These are phyloP conservation scores for Tanypteryx hageni DNA, from an alignment of 2,888 invertebrate species.

Conservation along the genomic window DNA sequence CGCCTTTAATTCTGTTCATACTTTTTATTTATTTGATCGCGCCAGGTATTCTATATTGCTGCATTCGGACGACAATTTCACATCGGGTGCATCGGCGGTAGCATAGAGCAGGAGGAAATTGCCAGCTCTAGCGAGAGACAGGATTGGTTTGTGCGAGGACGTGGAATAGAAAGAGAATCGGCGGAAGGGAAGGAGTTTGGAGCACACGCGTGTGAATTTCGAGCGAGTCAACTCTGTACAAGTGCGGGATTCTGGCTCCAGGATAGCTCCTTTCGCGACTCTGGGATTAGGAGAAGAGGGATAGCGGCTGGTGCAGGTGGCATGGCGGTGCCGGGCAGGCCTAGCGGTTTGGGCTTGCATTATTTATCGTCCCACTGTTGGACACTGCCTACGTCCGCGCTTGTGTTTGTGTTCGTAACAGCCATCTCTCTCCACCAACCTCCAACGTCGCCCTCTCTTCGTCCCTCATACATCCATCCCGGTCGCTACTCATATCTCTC, in stretches of 20 bases:
- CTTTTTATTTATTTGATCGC: no score
- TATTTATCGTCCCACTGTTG: slow-evolving; percentile 5
- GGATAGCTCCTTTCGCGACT: neutral
- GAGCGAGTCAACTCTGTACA: no score
- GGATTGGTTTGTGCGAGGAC: no score
- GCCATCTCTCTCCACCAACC: neutral
- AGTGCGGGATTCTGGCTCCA: neutral
- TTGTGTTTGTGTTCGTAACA: slow-evolving; percentile 1
- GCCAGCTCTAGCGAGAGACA: no score
- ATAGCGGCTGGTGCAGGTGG: neutral
- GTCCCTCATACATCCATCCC: neutral
- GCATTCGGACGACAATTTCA: no score
- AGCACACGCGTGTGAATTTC: no score
- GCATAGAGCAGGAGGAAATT: no score
- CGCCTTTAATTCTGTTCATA: no score
- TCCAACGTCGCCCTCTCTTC: neutral
- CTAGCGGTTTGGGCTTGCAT: slow-evolving; percentile 2
- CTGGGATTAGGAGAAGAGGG: neutral
- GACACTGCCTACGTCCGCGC: neutral
- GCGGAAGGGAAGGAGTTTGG: no score
- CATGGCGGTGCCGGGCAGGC: neutral
- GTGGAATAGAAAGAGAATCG: no score
- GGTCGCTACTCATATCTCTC: neutral
- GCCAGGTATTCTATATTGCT: no score
- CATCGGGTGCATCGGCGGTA: no score